Percentiles rank a stretch among this genome's conserved stretches.
Conservation (phyloP, 2,113 vertebrate species). For the Brachyhypopomus occidentalis region DNA sequence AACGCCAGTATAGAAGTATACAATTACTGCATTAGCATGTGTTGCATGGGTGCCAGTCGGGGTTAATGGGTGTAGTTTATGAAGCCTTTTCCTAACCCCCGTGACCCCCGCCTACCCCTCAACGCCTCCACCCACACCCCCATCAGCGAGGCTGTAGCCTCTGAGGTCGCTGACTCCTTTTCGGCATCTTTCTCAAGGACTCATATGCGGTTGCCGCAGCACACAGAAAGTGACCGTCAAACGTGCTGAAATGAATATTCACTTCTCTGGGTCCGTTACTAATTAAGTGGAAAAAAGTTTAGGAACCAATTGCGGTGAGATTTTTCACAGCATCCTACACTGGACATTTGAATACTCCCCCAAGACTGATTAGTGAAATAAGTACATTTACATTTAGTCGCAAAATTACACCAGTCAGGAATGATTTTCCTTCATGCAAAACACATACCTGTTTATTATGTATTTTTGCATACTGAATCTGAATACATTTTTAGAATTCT, state of each 20-base stretch:
- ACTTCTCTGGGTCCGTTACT: constrained; percentile 64
- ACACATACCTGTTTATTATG: too few species aligned
- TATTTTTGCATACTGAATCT: too few species aligned
- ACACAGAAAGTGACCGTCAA: constrained; percentile 51
- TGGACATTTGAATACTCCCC: constrained; percentile 73
- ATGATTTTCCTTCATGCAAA: too few species aligned
- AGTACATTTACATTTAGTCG: constrained; percentile 73
- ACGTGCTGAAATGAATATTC: constrained; percentile 52
- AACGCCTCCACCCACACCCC: not conserved
- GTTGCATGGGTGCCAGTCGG: not conserved
- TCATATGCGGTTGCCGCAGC: not conserved
- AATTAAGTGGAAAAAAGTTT: constrained; percentile 44
- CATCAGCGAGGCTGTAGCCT: not conserved
- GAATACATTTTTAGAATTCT: too few species aligned
- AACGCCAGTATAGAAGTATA: not conserved
- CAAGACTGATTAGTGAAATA: constrained; percentile 73
- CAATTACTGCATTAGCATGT: constrained; percentile 42
- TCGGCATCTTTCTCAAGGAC: constrained; percentile 32
- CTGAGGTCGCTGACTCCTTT: not conserved
- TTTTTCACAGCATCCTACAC: constrained; percentile 76
- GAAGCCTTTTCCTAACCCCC: not conserved
- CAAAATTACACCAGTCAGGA: constrained; percentile 61
- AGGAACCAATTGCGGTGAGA: constrained; percentile 73
- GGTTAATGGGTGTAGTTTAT: not conserved
- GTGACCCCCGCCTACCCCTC: not conserved